Conservation (phyloP, 2,797 vertebrate genomes). For the Taeniopygia guttata region DNA sequence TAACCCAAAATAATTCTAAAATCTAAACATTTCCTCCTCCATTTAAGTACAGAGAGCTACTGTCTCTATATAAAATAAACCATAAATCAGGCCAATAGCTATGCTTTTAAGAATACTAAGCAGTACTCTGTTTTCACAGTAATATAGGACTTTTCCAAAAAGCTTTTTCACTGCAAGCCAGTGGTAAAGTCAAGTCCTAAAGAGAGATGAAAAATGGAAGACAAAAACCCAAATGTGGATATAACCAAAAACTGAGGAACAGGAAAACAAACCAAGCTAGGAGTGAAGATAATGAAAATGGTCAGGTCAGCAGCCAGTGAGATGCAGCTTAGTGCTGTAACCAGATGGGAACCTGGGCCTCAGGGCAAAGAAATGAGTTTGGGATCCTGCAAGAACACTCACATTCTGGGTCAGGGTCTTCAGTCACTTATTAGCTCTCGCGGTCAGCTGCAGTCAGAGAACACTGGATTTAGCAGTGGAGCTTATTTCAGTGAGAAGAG, state of each 20-base stretch:
- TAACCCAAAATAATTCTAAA: neutral
- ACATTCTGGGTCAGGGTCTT: slow-evolving; percentile 14
- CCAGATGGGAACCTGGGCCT: slow-evolving; percentile 42
- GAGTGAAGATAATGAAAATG: neutral
- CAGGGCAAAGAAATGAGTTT: slow-evolving; percentile 42
- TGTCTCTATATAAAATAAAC: neutral
- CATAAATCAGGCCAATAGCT: neutral
- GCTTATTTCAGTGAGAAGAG: neutral
- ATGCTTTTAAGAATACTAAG: neutral
- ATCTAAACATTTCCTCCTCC: neutral
- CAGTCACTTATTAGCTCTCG: neutral
- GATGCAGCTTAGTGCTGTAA: neutral
- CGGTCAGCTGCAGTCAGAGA: neutral
- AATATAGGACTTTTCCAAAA: neutral
- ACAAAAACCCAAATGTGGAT: neutral
- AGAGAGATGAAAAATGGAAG: neutral
- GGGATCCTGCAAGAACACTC: neutral
- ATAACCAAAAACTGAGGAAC: neutral
- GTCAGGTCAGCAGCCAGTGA: slow-evolving; percentile 43
- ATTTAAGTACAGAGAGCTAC: neutral
- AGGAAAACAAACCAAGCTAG: slow-evolving; percentile 7
- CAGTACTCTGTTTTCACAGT: neutral
- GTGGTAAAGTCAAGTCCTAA: neutral
- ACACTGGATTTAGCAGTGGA: neutral
- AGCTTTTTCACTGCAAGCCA: neutral